phyloP scores from a whole-genome alignment of 2,888 invertebrate species.

The Cosmopolites sordidus region DNA sequence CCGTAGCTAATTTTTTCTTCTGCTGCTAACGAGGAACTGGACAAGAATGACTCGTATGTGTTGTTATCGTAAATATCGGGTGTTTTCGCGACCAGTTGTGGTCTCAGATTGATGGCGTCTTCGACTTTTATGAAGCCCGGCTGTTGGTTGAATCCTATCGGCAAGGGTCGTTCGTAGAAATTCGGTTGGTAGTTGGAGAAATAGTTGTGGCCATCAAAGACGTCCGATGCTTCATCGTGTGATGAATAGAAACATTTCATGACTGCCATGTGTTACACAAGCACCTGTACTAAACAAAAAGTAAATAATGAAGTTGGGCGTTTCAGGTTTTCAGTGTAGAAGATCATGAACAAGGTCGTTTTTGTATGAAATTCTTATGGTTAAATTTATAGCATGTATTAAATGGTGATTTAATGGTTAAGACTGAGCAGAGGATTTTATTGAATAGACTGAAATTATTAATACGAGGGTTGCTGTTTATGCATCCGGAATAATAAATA shows the following conservation, averaged over 20 bases:
- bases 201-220: constrained; percentile 24
- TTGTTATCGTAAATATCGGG: constrained; percentile 38
- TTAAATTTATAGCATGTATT: too few relatives aligned
- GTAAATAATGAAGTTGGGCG: too few relatives aligned
- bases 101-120: constrained; percentile 22
- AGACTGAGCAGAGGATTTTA: too few relatives aligned
- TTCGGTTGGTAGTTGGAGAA: constrained; percentile 19
- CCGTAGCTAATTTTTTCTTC: constrained; percentile 31
- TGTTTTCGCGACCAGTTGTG: constrained; percentile 18
- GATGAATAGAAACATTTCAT: constrained; percentile 40
- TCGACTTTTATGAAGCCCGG: constrained; percentile 28
- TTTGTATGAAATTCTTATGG: too few relatives aligned
- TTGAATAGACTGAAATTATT: too few relatives aligned
- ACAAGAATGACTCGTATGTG: constrained; percentile 42
- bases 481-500: too few relatives aligned
- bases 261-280: constrained; percentile 41
- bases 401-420: too few relatives aligned
- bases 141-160: constrained; percentile 19
- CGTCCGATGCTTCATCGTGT: constrained; percentile 28
- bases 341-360: too few relatives aligned
- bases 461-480: too few relatives aligned
- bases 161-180: constrained; percentile 15
- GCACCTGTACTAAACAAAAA: too few relatives aligned
- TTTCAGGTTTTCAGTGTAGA: too few relatives aligned
- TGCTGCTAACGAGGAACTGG: constrained; percentile 37